A percentile compares a stretch with the other conserved stretches of the same genome.
These are phyloP conservation scores for Alouatta palliata DNA, from an alignment of 2,113 vertebrate species.

Conservation along the genomic window DNA sequence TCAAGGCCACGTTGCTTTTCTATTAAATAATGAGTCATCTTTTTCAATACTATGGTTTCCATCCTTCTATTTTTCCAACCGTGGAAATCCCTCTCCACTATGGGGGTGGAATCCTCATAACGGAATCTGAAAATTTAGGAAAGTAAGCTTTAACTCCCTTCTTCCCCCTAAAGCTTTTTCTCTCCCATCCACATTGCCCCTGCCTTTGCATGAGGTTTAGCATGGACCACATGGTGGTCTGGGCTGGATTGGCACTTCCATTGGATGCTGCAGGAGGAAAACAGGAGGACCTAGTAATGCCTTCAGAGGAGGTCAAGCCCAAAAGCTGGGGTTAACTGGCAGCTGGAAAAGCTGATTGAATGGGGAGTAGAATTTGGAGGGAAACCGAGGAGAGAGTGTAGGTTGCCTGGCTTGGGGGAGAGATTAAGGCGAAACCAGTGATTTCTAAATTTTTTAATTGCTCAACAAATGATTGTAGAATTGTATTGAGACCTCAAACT, in stretches of 20 bases:
- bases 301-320: background rate
- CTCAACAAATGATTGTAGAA: background rate
- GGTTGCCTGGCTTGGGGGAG: background rate
- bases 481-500: background rate
- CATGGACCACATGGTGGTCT: background rate
- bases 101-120: background rate
- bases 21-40: background rate
- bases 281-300: background rate
- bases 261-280: background rate
- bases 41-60: background rate
- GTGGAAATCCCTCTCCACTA: background rate
- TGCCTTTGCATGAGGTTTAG: background rate
- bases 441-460: background rate
- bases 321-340: background rate
- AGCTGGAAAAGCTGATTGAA: background rate
- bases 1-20: background rate
- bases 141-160: background rate
- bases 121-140: background rate
- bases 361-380: background rate
- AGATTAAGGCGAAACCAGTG: background rate
- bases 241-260: background rate
- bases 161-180: background rate
- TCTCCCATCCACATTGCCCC: fast-evolving
- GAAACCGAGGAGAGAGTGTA: background rate
- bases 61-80: background rate